Conservation (phyloP, 2,797 vertebrate species). For the Thunnus albacares region DNA sequence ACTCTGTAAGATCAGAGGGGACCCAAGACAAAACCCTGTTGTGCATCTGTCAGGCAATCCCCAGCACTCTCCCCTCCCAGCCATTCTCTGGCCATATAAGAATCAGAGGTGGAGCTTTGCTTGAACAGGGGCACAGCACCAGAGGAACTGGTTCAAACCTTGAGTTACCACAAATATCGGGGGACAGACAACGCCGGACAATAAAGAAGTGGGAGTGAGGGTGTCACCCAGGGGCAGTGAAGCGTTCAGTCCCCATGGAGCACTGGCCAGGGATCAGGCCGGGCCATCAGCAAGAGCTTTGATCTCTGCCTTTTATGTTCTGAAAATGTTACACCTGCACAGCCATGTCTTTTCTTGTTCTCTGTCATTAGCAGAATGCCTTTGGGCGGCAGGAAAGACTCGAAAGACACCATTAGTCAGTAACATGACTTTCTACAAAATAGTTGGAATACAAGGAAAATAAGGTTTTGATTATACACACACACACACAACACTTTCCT, state of each 20-base stretch:
- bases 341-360: conserved; percentile 46
- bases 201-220: conserved; percentile 63
- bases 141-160: conserved; percentile 54
- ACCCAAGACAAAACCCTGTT: conserved; percentile 81
- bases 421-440: conserved; percentile 9
- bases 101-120: conserved; percentile 63
- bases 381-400: conserved; percentile 26
- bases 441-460: conserved; percentile 8
- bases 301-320: conserved; percentile 75
- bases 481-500: conserved; percentile 17
- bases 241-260: conserved; percentile 58
- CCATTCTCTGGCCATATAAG: conserved; percentile 63
- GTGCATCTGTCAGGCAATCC: conserved; percentile 76
- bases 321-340: conserved; percentile 74
- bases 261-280: conserved; percentile 59
- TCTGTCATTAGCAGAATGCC: conserved; percentile 44
- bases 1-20: conserved; percentile 79
- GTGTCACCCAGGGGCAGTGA: conserved; percentile 68
- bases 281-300: conserved; percentile 65
- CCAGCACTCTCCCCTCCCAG: conserved; percentile 43
- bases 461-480: conserved; percentile 8
- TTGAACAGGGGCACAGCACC: conserved; percentile 45
- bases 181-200: conserved; percentile 44
- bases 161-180: conserved; percentile 36
- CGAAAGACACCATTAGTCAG: conserved; percentile 22